phyloP scores from a whole-genome alignment of 1,140 invertebrate genomes.

The Ptiloglossa arizonensis region DNA sequence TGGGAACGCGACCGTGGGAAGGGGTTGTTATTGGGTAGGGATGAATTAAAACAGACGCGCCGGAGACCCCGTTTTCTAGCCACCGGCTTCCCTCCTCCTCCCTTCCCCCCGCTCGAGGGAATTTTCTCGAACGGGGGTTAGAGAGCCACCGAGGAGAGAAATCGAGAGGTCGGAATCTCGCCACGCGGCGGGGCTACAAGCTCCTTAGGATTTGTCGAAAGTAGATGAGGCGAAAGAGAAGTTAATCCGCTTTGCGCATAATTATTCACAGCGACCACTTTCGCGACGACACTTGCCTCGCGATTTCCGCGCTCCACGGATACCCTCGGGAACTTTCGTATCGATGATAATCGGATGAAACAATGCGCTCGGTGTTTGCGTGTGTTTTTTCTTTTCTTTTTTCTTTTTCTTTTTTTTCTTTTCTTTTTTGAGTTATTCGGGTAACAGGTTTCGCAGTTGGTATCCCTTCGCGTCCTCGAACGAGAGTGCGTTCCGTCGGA shows the following conservation, averaged over 20 bases:
- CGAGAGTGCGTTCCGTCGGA: too few relatives aligned
- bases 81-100: too few relatives aligned
- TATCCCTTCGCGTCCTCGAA: too few relatives aligned
- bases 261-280: slow-evolving; percentile 36
- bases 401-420: too few relatives aligned
- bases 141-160: neutral
- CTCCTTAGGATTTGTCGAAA: slow-evolving; percentile 30
- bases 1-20: slow-evolving; percentile 18
- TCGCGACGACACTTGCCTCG: slow-evolving; percentile 4
- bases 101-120: too few relatives aligned
- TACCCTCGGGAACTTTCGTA: neutral
- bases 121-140: too few relatives aligned
- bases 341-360: slow-evolving; percentile 24
- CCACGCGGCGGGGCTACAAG: slow-evolving; percentile 21
- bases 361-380: too few relatives aligned
- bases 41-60: slow-evolving; percentile 36
- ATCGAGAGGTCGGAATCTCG: slow-evolving; percentile 14
- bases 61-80: neutral
- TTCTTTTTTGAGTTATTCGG: too few relatives aligned
- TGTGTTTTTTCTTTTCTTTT: too few relatives aligned
- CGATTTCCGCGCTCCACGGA: neutral
- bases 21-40: slow-evolving; percentile 22
- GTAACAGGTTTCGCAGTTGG: too few relatives aligned
- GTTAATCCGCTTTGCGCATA: slow-evolving; percentile 44
- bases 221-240: slow-evolving; percentile 33